Percentiles rank a stretch among this genome's conserved stretches.
Evolutionary conservation across 2,113 vertebrate genomes (phyloP).

Genomic region (Sturnira hondurensis): DNA sequence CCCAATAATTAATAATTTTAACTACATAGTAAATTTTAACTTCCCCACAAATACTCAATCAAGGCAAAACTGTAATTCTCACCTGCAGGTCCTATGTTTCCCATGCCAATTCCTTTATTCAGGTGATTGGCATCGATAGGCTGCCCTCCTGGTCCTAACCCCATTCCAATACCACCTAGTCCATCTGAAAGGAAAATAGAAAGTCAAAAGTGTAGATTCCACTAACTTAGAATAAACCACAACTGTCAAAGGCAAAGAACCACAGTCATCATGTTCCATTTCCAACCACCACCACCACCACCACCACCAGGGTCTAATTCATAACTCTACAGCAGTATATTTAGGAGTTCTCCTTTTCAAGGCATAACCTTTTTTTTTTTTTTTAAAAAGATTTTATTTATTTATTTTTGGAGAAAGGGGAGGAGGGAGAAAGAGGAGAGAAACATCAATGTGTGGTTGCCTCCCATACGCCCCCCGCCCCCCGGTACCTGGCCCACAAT

Average conservation of each 20-base stretch:
- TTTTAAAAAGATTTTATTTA: too few species aligned
- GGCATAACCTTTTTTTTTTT: neutral
- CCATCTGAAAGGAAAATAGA: slow-evolving; percentile 86
- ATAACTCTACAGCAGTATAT: neutral
- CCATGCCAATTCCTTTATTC: slow-evolving; percentile 93
- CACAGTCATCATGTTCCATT: neutral
- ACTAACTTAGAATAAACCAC: neutral
- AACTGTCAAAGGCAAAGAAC: neutral
- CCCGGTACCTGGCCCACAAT: too few species aligned
- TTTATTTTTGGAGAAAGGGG: too few species aligned
- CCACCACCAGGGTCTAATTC: neutral
- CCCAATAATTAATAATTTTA: neutral
- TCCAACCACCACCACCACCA: neutral
- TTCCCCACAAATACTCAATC: neutral
- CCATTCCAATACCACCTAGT: slow-evolving; percentile 95
- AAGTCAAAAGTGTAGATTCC: neutral
- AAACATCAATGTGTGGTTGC: too few species aligned
- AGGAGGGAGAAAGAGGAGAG: too few species aligned
- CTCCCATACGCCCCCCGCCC: too few species aligned
- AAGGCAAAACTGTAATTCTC: slow-evolving; percentile 47
- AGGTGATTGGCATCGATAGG: slow-evolving; percentile 95
- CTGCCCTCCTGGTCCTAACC: slow-evolving; percentile 95
- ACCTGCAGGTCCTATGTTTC: slow-evolving; percentile 94
- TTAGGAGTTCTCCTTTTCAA: neutral
- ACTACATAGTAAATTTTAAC: neutral